Conservation (phyloP, 2,797 vertebrate genomes). For the Hippoglossus hippoglossus region DNA sequence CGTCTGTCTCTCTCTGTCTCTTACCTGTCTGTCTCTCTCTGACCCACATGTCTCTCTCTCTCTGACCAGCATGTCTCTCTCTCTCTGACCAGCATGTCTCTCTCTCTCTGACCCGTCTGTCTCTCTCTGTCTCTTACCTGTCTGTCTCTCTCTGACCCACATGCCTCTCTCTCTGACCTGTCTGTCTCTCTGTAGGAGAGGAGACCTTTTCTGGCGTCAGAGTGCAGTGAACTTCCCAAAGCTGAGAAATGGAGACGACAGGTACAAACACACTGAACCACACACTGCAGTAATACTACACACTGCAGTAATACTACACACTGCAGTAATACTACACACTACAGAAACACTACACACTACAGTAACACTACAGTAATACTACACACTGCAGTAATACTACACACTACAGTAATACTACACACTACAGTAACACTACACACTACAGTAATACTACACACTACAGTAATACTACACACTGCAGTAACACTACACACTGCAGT, state of each 20-base stretch:
- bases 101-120: neutral
- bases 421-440: too few species aligned
- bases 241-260: constrained; percentile 97
- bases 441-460: too few species aligned
- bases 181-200: constrained; percentile 84
- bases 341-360: too few species aligned
- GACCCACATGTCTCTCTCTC: neutral
- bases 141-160: neutral
- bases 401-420: too few species aligned
- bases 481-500: too few species aligned
- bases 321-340: too few species aligned
- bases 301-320: too few species aligned
- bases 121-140: neutral
- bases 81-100: neutral
- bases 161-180: neutral
- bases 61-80: neutral
- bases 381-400: too few species aligned
- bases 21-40: constrained; percentile 42
- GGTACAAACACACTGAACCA: constrained; percentile 69
- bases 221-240: constrained; percentile 95
- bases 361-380: too few species aligned
- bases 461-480: too few species aligned
- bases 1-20: too few species aligned
- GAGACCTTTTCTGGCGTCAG: constrained; percentile 94
- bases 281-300: too few species aligned